phyloP scores from a whole-genome alignment of 2,113 vertebrate genomes.

The Dermatemys mawii region DNA sequence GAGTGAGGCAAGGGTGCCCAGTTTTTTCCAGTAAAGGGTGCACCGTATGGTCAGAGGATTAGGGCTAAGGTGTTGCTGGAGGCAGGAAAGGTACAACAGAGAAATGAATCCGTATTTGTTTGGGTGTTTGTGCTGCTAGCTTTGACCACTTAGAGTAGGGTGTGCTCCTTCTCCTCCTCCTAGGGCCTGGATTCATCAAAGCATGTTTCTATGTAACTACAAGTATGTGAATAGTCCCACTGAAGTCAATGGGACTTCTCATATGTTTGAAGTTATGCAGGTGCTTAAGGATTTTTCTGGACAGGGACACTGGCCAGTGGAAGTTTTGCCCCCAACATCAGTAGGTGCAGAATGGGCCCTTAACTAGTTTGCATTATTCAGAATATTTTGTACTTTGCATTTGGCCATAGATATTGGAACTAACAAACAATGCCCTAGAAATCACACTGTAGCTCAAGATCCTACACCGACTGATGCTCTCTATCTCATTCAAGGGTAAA shows the following conservation, averaged over 20 bases:
- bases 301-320: conserved; percentile 35
- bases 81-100: background rate
- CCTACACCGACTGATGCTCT: background rate
- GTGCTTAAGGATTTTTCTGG: conserved; percentile 22
- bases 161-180: conserved; percentile 17
- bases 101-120: background rate
- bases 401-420: background rate
- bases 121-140: conserved; percentile 6
- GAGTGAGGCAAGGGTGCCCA: background rate
- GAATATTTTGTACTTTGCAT: conserved; percentile 1
- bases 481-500: background rate
- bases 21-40: background rate
- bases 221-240: background rate
- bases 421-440: background rate
- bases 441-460: background rate
- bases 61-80: background rate
- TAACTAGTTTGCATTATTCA: conserved; percentile 25
- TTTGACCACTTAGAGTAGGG: background rate
- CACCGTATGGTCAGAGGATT: background rate
- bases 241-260: background rate
- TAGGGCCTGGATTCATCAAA: background rate
- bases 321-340: conserved; percentile 56
- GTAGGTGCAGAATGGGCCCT: conserved; percentile 6
- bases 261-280: conserved; percentile 37
- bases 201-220: background rate